Percentiles rank a stretch among this genome's conserved stretches.
Conservation (phyloP, 2,113 vertebrate genomes). For the Pelvicachromis taeniatus region DNA sequence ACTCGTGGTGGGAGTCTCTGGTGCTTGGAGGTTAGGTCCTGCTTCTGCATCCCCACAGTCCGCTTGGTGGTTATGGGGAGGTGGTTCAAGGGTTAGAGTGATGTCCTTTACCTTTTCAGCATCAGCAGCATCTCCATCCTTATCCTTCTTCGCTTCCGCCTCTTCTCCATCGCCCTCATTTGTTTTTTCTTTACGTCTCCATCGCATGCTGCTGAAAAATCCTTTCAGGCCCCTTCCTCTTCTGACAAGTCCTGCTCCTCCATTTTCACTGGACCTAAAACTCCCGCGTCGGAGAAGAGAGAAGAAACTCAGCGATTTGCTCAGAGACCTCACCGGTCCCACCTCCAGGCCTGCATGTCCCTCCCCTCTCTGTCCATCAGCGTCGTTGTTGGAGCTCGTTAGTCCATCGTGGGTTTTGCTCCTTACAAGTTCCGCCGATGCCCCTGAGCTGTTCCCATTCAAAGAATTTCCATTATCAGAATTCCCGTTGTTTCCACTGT, state of each 20-base stretch:
- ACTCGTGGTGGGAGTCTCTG: slow-evolving; percentile 39
- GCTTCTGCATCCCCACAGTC: slow-evolving; percentile 44
- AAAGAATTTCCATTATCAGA: slow-evolving; percentile 65
- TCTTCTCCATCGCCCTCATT: slow-evolving; percentile 67
- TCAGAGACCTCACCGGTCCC: slow-evolving; percentile 76
- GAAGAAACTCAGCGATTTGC: slow-evolving; percentile 93
- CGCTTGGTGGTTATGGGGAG: slow-evolving; percentile 57
- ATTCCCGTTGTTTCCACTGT: slow-evolving; percentile 62
- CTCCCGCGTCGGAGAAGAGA: slow-evolving; percentile 85
- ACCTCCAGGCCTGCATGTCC: slow-evolving; percentile 60
- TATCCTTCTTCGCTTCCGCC: slow-evolving; percentile 57
- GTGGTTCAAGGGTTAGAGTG: slow-evolving; percentile 69
- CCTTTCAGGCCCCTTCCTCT: slow-evolving; percentile 87
- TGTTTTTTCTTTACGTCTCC: slow-evolving; percentile 81
- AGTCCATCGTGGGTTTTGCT: slow-evolving; percentile 92
- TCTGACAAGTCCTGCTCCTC: slow-evolving; percentile 74
- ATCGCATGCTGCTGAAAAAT: slow-evolving; percentile 88
- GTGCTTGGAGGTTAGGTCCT: slow-evolving; percentile 16
- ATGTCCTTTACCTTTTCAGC: slow-evolving; percentile 77
- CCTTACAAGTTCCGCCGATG: slow-evolving; percentile 79
- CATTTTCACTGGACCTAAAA: slow-evolving; percentile 67
- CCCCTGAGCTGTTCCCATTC: slow-evolving; percentile 53
- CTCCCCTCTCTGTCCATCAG: slow-evolving; percentile 78
- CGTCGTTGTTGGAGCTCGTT: slow-evolving; percentile 72
- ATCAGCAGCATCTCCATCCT: slow-evolving; percentile 56